Evolutionary conservation across 2,888 invertebrate species (phyloP).

Genomic region (Hipparchia sbordonii): DNA sequence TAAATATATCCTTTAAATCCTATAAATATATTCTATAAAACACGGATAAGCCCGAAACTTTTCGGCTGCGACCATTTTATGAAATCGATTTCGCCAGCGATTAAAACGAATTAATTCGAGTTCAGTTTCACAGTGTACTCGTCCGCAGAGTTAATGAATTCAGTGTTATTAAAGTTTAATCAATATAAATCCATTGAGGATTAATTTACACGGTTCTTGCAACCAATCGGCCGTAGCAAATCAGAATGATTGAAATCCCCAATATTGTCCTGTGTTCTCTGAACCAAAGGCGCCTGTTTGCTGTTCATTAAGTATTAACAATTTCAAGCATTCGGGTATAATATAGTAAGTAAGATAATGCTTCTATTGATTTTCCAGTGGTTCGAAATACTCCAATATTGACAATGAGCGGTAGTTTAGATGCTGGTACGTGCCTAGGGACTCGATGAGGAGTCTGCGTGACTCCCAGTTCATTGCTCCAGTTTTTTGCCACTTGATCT

Average conservation of each 20-base stretch:
- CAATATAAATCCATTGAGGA: slow-evolving; percentile 25
- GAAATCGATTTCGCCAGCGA: slow-evolving; percentile 22
- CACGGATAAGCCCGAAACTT: too few relatives aligned
- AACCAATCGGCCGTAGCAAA: slow-evolving; percentile 17
- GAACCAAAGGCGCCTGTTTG: slow-evolving; percentile 16
- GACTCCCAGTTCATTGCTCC: slow-evolving; percentile 79
- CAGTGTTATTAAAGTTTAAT: slow-evolving; percentile 28
- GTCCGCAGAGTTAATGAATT: slow-evolving; percentile 25
- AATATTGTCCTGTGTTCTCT: slow-evolving; percentile 26
- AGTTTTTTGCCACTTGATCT: slow-evolving; percentile 78
- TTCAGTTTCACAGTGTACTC: slow-evolving; percentile 17
- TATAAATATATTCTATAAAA: too few relatives aligned
- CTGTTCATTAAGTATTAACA: slow-evolving; percentile 21
- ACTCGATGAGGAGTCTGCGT: slow-evolving; percentile 75
- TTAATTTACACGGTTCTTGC: slow-evolving; percentile 21
- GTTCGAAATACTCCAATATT: slow-evolving; percentile 75
- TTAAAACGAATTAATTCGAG: slow-evolving; percentile 31
- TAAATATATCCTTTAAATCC: too few relatives aligned
- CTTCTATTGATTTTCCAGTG: slow-evolving; percentile 75
- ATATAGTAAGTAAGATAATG: slow-evolving; percentile 62
- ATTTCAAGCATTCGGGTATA: slow-evolving; percentile 21
- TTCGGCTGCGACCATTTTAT: background rate
- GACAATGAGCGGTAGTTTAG: slow-evolving; percentile 82
- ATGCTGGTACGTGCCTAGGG: slow-evolving; percentile 73
- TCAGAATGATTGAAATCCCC: slow-evolving; percentile 17